A percentile compares a stretch with the other conserved stretches of the same genome.
These are phyloP conservation scores for Puffinus mauretanicus DNA, from an alignment of 2,113 vertebrate species.

Conservation along the genomic window DNA sequence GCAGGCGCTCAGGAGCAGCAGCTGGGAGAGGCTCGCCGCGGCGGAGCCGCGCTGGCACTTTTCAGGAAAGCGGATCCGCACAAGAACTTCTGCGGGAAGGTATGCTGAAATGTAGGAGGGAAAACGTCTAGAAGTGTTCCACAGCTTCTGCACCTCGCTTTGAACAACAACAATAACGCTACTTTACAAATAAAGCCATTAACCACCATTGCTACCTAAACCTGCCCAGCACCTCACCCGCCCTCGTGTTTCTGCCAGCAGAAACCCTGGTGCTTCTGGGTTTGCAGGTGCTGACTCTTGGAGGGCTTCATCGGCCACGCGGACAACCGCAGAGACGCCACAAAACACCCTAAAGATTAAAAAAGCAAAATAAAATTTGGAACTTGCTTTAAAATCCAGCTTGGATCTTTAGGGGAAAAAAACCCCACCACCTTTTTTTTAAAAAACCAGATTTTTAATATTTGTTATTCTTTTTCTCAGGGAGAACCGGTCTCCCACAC, in stretches of 20 bases:
- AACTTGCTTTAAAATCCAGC: neutral
- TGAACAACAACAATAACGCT: too few relatives aligned
- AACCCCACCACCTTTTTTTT: too few relatives aligned
- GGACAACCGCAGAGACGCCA: neutral
- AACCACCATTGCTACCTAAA: neutral
- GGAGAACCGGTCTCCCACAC: accelerated
- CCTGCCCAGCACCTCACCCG: neutral
- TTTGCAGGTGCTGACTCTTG: neutral
- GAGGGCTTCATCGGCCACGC: accelerated
- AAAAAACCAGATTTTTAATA: neutral
- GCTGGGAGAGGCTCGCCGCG: neutral
- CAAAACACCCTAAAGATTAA: accelerated
- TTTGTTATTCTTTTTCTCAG: neutral
- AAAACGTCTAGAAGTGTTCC: neutral
- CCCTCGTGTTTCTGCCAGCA: neutral
- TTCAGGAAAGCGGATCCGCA: neutral
- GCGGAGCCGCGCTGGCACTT: neutral
- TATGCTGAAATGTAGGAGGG: neutral
- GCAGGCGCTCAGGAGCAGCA: neutral
- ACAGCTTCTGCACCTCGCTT: neutral
- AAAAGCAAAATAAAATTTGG: neutral
- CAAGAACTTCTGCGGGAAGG: neutral
- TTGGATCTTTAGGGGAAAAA: neutral
- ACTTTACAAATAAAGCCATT: neutral
- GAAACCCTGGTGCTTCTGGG: neutral